Evolutionary conservation across 1,140 invertebrate species (phyloP), one percentile per base, ranked within the genome.

Genomic region (Caenorhabditis tropicalis): DNA sequence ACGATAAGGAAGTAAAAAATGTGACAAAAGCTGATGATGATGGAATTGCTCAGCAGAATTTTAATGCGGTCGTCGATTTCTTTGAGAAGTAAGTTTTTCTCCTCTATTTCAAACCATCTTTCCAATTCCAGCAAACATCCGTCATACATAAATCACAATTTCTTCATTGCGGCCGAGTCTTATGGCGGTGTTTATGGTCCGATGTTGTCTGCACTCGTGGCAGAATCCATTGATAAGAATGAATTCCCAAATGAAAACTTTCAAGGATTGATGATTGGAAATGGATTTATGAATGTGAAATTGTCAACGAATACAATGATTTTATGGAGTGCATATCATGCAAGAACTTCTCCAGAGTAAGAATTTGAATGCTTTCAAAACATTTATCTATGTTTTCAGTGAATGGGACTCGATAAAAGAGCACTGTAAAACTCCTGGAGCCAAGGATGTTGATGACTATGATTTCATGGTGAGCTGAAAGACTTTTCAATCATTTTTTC

Each of bases 101-200:
- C 31, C 24, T 6, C 31, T 31, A 7, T 9, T 31, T 19, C 27
- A 21, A 1, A 2, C 21, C 16, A 16, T 27, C 60, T 16, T 21
- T 48, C 9, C 27, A 7, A 31, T 49, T 56, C 10, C 31, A 86
- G 79, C 16, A 86, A 88, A 24, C 86, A 87, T n/a, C 46, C 65
- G 5, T 33, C 43, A 16, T 87, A 84, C 74, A 9, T 16, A 2
- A 87, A 87, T 16, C 24, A 79, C 21, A 36, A 53, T 9, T 87
- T 87, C 81, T 87, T 65, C 86, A 53, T 87, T 43, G 46, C 86
- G 9, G 86, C 87, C 9, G 86, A 87, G 58, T 87, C 86, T 10
- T 87, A 87, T 58, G 86, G 82, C 19, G 86, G 86, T 16, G 81
- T 87, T 36, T 87, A 87, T 48, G 79, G 88, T 21, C 86, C 86